Evolutionary conservation across 2,888 invertebrate genomes (phyloP), one percentile per base, ranked within the genome.

Genomic region (Thalpophila matura): DNA sequence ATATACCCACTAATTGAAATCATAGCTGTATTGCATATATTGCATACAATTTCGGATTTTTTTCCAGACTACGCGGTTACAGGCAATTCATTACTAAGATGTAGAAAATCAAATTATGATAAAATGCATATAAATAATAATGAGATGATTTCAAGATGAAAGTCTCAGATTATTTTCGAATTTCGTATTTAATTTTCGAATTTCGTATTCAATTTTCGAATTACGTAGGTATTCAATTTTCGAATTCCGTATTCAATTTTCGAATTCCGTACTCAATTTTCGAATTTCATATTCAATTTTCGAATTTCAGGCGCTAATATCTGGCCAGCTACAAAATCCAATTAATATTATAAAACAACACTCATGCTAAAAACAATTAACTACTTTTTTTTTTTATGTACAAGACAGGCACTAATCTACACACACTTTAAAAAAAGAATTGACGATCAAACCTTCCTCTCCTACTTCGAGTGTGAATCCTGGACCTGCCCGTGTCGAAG

Each of bases 391-490:
- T 62, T n/a, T 31, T 22, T 75, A 80, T 79, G 76, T 27, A 37
- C 37, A 37, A 46, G 50, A 67, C 73, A 84, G 50, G 79, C 77
- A 75, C 76, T 76, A 74, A 76, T 60, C 81, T 86, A 83, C 80
- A 82, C 77, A 86, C 79, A 83, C 80, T 37, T 59, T 69, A 81
- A 78, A 77, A 63, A 80, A 86, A 78, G 69, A 85, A 88, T 84
- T 83, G 75, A 70, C 77, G 76, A 77, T 89, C 95, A 90, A 95
- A 95, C 95, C 95, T 95, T 95, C 92, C 94, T 91, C 92, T 91
- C 86, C 93, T 93, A 95, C 87, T 89, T 87, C 93, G 90, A 86
- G 84, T 88, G 92, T 95, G 94, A 82, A 92, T 92, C 89, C 94
- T 83, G 87, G 94, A 92, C 89, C 95, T 95, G 91, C 87, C 83